Evolutionary conservation across 2,888 invertebrate genomes (phyloP).

Genomic region (Agriopis aurantiaria): DNA sequence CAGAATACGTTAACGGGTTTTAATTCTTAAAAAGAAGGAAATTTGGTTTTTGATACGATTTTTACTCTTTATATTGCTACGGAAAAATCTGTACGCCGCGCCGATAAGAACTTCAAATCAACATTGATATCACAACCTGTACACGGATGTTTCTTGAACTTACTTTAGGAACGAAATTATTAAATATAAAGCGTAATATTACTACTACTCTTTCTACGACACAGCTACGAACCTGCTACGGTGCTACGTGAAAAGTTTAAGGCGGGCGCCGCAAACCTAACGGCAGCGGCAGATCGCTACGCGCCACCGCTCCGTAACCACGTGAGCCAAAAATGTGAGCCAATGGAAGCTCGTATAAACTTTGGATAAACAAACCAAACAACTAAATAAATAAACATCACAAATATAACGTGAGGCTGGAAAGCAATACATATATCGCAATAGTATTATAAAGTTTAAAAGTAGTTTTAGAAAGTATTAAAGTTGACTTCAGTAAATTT

Average conservation of each 20-base stretch:
- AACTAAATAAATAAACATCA: constrained; percentile 35
- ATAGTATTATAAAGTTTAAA: constrained; percentile 54
- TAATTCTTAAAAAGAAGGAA: no score
- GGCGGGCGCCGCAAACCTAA: constrained; percentile 55
- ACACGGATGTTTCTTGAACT: neutral
- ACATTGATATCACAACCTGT: neutral
- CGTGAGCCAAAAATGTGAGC: constrained; percentile 55
- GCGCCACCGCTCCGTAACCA: constrained; percentile 58
- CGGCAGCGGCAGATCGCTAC: constrained; percentile 66
- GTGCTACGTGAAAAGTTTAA: constrained; percentile 48
- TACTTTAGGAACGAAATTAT: neutral
- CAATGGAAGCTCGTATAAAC: constrained; percentile 50
- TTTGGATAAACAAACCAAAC: constrained; percentile 45
- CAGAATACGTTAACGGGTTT: no score
- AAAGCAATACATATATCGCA: constrained; percentile 52
- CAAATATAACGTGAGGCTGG: constrained; percentile 50
- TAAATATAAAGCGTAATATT: neutral
- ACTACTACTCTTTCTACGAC: neutral
- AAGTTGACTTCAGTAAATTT: constrained; percentile 49
- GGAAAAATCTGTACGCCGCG: neutral
- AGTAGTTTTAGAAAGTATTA: constrained; percentile 53
- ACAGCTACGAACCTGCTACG: constrained; percentile 16
- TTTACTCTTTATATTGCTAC: neutral
- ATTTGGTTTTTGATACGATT: no score
- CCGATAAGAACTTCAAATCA: neutral